Conservation (phyloP, 2,797 vertebrate species). For the Mionectes olivaceus region DNA sequence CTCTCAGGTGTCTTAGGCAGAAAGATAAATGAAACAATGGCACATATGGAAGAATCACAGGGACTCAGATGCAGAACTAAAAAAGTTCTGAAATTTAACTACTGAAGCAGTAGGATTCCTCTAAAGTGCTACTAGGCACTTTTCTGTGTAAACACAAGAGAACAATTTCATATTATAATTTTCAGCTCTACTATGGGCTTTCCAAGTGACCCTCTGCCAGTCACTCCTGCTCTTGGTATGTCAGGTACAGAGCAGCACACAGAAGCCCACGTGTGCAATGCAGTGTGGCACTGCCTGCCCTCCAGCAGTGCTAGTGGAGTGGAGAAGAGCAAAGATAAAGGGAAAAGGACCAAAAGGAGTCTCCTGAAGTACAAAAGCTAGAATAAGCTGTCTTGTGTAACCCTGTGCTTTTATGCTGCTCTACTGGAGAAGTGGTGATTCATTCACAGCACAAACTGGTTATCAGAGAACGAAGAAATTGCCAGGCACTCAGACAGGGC, state of each 20-base stretch:
- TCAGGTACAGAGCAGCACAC: not conserved
- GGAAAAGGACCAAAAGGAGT: not conserved
- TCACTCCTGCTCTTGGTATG: not conserved
- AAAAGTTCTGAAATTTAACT: not conserved
- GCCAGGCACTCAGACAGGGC: not conserved
- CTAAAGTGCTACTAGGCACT: not conserved
- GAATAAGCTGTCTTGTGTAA: not conserved
- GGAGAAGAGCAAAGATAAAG: not conserved
- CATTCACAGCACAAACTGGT: not conserved
- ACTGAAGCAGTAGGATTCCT: not conserved
- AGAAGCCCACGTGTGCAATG: fast-evolving
- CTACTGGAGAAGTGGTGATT: not conserved
- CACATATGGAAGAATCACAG: not conserved
- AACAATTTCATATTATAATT: not conserved
- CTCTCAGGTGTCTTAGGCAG: not conserved
- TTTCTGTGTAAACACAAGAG: not conserved
- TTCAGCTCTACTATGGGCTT: not conserved
- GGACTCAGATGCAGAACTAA: not conserved
- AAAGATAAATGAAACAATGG: not conserved
- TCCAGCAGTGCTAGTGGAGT: not conserved
- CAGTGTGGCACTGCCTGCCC: not conserved
- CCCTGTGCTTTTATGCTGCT: not conserved
- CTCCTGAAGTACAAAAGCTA: not conserved
- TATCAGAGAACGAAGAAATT: not conserved
- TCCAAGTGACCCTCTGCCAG: not conserved